phyloP scores from a whole-genome alignment of 1,140 invertebrate species.

The Steinernema feltiae region DNA sequence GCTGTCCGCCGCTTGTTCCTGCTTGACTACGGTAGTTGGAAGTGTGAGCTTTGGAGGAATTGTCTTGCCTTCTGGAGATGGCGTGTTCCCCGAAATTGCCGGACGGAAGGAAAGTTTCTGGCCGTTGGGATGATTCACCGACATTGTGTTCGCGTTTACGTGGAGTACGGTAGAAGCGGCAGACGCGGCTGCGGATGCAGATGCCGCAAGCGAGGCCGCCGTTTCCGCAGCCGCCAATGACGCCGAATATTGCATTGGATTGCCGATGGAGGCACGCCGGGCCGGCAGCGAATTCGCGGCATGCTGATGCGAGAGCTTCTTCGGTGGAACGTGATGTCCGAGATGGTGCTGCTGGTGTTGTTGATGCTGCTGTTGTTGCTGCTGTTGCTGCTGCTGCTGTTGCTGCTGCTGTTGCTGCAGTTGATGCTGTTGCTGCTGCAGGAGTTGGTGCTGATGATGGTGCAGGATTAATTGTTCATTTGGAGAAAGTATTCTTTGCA shows the following conservation, averaged over 20 bases:
- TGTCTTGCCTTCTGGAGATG: not conserved
- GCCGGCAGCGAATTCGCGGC: not conserved
- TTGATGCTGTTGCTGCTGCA: no score
- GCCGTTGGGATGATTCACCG: not conserved
- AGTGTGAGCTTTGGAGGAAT: not conserved
- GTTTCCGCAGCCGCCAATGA: not conserved
- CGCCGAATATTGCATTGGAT: not conserved
- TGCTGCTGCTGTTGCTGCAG: no score
- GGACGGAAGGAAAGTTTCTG: not conserved
- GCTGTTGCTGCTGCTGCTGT: not conserved
- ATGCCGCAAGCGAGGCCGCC: not conserved
- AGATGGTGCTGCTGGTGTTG: not conserved
- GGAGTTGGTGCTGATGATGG: not conserved
- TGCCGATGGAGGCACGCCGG: not conserved
- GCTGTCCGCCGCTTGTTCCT: not conserved
- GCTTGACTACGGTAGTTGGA: not conserved
- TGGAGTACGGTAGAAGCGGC: constrained; percentile 5
- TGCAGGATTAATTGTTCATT: not conserved
- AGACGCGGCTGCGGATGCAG: not conserved
- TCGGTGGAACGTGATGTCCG: not conserved
- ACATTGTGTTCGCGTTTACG: constrained; percentile 7
- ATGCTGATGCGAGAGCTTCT: constrained; percentile 1
- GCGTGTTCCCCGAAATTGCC: no score
- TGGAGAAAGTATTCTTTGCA: not conserved
- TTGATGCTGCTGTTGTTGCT: not conserved